Conservation (phyloP, 2,113 vertebrate genomes). For the Pterophyllum scalare region DNA sequence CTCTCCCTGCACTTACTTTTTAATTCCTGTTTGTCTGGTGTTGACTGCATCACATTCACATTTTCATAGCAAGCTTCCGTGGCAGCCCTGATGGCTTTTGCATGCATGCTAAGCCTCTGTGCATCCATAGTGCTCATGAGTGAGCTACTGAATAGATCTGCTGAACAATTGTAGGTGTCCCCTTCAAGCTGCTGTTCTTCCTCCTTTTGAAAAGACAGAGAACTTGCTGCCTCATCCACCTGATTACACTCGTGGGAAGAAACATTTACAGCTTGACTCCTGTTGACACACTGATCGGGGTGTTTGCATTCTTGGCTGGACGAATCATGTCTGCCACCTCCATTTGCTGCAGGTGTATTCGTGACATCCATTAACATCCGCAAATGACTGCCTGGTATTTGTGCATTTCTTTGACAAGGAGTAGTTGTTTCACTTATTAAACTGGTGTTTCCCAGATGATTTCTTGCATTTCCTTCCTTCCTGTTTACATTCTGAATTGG, state of each 20-base stretch:
- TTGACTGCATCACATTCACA: neutral
- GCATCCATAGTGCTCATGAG: neutral
- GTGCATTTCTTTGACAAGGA: constrained; percentile 1
- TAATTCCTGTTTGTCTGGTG: neutral
- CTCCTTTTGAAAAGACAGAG: neutral
- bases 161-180: constrained; percentile 66
- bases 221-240: neutral
- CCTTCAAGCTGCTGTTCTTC: constrained; percentile 36
- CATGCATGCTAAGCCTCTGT: neutral
- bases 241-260: neutral
- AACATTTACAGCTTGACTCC: neutral
- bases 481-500: neutral
- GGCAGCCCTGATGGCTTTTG: neutral
- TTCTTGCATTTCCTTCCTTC: neutral
- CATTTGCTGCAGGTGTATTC: neutral
- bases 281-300: neutral
- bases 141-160: constrained; percentile 68
- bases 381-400: neutral
- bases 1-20: neutral
- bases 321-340: neutral
- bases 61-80: neutral
- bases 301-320: neutral
- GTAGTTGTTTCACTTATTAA: neutral
- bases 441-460: neutral
- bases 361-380: constrained; percentile 15